Base-by-base conservation (phyloP, 2,888 invertebrate genomes). In the Norana najaformis region DNA sequence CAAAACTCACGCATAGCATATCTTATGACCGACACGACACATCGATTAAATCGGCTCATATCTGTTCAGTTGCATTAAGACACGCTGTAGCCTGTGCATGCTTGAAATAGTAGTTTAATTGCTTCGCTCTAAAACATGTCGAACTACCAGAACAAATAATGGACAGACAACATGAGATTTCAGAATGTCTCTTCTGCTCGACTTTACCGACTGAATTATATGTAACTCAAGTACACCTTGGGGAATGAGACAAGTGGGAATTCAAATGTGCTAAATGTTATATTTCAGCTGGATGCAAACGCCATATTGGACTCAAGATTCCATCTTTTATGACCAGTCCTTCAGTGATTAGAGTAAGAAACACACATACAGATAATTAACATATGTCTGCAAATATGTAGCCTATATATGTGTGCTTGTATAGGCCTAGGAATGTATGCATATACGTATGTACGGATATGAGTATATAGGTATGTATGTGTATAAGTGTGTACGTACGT, bases 271-370 rank as follows among this genome's bases (percentile, higher is more conserved):
- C 69, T 69, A 69, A 41, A n/a, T 36, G 35, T 85, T 85, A 18
- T 85, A 23, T 6, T 85, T 35, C 35, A 35, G 85, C 85, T 36
- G 85, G 85, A 85, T 85, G 85, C 85, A 85, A 37, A 85, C 85
- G 85, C 14, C 85, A 85, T 23, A 37, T 85, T 23, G 85, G 85
- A 36, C 85, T 85, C 13, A 85, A 85, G 85, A 85, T 85, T 37
- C 85, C 85, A 37, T 85, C 85, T 20, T 85, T 85, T 23, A 85
- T 85, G 85, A 85, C 85, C 20, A 85, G 36, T 36, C 85, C 85
- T 85, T 85, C 85, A 37, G 85, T 85, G 85, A 85, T 85, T 36
- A 85, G 85, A 37, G 85, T 85, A 37, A 85, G 85, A 83, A 53
- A n/a, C 47, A 47, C 20, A 23, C 47, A 23, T 20, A 69, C 30